Evolutionary conservation across 2,113 vertebrate genomes (phyloP), one percentile per base, ranked within the genome.

Genomic region (Lepus europaeus): DNA sequence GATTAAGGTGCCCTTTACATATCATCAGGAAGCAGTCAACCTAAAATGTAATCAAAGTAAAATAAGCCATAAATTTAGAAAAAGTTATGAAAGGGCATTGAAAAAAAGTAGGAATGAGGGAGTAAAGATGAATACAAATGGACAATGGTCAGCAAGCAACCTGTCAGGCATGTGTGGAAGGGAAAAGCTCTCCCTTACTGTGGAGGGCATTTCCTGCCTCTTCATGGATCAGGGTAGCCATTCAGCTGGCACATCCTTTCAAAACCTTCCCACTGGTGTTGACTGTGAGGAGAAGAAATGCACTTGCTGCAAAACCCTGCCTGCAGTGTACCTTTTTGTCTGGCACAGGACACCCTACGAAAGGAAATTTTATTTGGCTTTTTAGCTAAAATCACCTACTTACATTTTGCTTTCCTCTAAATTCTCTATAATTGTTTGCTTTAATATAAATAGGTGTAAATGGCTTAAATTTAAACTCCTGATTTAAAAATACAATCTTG

Each of bases 31-130:
- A 95, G 81, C 93, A 96, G 91, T 85, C 96, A 96, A 95, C 92
- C 96, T 90, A 93, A 92, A 97, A 94, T 73, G 23, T 70, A 96
- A 95, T 97, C 93, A 93, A 77, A 45, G 49, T 77, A 86, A 96
- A 97, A 92, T 88, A 96, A 96, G 96, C 45, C 83, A 83, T 97
- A 96, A 92, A 96, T 90, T 96, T 90, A 83, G 74, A 92, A 91
- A 45, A 97, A 91, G 73, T 88, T 97, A 49, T 64, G 81, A 74
- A 92, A 69, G 66, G 70, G 10, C 59, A 76, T 63, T 94, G 36
- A 79, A 49, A 89, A 83, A 39, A 94, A 94, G 63, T n/a, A 96
- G 76, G 53, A 68, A 74, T 68, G 74, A 74, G 78, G 70, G 64
- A 88, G 10, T 95, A 59, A 94, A 87, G 53, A 91, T 45, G 74